Evolutionary conservation across 2,113 vertebrate genomes (phyloP).

Genomic region (Nannospalax galili): DNA sequence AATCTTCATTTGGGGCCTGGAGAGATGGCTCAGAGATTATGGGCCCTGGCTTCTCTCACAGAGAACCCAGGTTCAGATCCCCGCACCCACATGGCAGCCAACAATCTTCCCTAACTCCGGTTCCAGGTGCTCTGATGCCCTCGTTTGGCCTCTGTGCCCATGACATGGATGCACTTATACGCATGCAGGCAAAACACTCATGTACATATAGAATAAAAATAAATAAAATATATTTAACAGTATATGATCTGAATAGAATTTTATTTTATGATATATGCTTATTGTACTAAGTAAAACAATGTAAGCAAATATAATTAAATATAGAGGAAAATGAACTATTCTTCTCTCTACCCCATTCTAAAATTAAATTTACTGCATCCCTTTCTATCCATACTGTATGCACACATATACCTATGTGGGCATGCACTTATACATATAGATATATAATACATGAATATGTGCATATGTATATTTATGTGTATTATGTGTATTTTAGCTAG

Average conservation of each 20-base stretch:
- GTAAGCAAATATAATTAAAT: background rate
- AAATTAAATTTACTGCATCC: background rate
- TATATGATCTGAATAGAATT: background rate
- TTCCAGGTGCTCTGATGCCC: too few relatives aligned
- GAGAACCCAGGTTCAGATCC: too few relatives aligned
- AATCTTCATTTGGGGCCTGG: background rate
- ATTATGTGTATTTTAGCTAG: background rate
- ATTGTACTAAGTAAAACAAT: background rate
- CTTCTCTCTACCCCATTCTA: constrained; percentile 9
- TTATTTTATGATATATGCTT: constrained; percentile 32
- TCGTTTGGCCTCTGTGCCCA: too few relatives aligned
- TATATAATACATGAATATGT: background rate
- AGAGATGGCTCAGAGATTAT: too few relatives aligned
- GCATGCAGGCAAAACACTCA: too few relatives aligned
- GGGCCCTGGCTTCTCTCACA: too few relatives aligned
- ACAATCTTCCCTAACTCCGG: too few relatives aligned
- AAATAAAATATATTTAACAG: too few relatives aligned
- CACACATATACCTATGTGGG: too few relatives aligned
- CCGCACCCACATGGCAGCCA: too few relatives aligned
- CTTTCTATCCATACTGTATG: background rate
- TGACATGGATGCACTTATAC: too few relatives aligned
- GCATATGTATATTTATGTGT: background rate
- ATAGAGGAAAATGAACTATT: background rate
- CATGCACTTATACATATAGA: background rate
- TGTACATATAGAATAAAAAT: too few relatives aligned